These are phyloP conservation scores for Dicrostonyx torquatus DNA, from an alignment of 2,797 vertebrate species.

Conservation along the genomic window DNA sequence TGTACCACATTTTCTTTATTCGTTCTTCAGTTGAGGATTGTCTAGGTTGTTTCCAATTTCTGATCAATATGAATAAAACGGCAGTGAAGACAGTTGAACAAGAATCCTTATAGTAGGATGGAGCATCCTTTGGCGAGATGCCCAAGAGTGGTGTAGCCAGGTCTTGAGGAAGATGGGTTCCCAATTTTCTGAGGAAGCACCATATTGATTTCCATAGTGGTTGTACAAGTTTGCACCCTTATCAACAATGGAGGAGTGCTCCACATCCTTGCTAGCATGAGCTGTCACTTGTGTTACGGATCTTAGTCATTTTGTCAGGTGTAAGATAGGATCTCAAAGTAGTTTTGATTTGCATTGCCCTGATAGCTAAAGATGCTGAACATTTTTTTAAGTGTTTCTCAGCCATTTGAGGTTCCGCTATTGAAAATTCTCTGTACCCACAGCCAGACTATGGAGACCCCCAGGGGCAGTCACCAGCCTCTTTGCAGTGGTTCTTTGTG, in stretches of 20 bases:
- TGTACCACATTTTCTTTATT: neutral
- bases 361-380: neutral
- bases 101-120: neutral
- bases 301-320: neutral
- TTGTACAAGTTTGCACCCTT: neutral
- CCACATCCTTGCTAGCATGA: neutral
- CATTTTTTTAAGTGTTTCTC: neutral
- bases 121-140: neutral
- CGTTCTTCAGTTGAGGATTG: neutral
- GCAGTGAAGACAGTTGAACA: neutral
- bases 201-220: neutral
- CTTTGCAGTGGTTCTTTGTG: neutral
- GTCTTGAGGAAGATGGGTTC: neutral
- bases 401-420: neutral
- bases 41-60: neutral
- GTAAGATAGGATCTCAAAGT: neutral
- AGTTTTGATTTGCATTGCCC: neutral
- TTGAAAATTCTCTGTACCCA: neutral
- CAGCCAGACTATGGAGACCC: neutral
- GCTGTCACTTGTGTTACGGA: neutral
- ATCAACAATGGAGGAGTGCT: neutral
- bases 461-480: neutral
- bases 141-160: neutral
- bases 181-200: neutral
- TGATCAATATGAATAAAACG: neutral